A percentile compares a stretch with the other conserved stretches of the same genome.
These are phyloP conservation scores for Odontomyia ornata DNA, from an alignment of 2,888 invertebrate species.

Conservation along the genomic window DNA sequence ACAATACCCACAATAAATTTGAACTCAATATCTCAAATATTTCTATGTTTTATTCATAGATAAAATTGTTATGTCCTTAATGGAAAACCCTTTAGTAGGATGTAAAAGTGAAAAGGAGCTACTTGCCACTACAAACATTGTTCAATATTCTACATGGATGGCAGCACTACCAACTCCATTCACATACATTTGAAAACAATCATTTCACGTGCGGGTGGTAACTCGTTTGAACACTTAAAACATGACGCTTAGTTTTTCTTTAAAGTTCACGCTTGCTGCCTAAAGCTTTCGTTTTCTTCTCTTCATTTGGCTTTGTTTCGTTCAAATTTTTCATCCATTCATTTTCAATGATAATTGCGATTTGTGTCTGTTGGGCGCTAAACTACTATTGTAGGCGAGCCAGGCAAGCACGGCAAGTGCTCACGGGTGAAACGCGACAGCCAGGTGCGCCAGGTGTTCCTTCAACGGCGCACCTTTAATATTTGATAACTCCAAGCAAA, in stretches of 20 bases:
- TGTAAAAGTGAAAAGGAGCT: no score
- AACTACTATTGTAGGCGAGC: neutral
- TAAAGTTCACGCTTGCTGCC: neutral
- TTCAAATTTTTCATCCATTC: neutral
- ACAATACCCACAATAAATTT: no score
- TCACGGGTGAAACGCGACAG: neutral
- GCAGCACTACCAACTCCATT: no score
- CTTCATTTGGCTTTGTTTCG: neutral
- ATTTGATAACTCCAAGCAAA: slow-evolving; percentile 46
- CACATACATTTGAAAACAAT: neutral
- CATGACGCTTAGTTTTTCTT: neutral
- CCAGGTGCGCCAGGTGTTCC: slow-evolving; percentile 46
- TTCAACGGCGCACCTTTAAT: slow-evolving; percentile 46
- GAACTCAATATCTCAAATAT: no score
- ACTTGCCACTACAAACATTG: no score
- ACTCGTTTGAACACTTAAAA: neutral
- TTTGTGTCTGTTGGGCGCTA: neutral
- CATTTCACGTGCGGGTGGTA: neutral
- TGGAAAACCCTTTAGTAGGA: no score
- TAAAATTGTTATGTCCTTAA: no score
- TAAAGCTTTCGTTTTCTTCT: neutral
- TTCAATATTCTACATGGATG: no score
- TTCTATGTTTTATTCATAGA: no score
- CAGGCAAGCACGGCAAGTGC: neutral
- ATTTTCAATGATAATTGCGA: neutral